These are phyloP conservation scores for Hypotaenidia okinawae DNA, from an alignment of 2,797 vertebrate genomes.

Conservation along the genomic window DNA sequence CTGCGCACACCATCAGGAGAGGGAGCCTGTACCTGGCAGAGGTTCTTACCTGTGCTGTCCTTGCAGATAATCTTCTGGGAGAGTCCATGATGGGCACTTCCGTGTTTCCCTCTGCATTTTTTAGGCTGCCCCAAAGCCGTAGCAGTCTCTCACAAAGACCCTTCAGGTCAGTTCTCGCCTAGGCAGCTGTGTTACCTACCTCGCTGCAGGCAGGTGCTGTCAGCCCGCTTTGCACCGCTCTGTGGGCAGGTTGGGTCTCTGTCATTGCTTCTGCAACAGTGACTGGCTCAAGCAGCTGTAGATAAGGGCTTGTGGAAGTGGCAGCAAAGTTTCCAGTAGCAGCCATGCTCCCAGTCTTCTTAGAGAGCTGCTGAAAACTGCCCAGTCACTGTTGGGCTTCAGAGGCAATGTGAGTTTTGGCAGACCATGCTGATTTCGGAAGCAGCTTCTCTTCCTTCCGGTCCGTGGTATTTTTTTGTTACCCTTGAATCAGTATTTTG, in stretches of 20 bases:
- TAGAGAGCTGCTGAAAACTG: background rate
- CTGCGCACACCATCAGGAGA: background rate
- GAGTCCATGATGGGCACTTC: background rate
- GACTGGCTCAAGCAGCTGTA: fast-evolving
- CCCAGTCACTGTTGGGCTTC: background rate
- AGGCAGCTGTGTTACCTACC: background rate
- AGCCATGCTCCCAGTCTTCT: background rate
- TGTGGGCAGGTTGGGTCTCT: fast-evolving
- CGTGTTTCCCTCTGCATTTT: background rate
- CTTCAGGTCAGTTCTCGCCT: background rate
- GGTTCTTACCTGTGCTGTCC: background rate
- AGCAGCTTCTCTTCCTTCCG: background rate
- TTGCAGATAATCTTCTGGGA: background rate
- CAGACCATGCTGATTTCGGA: fast-evolving
- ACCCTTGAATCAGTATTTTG: background rate
- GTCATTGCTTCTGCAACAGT: fast-evolving
- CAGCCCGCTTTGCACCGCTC: fast-evolving
- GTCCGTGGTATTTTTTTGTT: background rate
- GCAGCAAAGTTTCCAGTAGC: background rate
- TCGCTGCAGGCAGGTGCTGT: background rate
- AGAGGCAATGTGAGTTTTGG: background rate
- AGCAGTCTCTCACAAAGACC: background rate
- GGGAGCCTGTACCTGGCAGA: background rate
- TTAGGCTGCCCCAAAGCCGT: background rate
- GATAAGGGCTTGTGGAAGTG: fast-evolving